These are phyloP conservation scores for Pomatorhinus ruficollis DNA, from an alignment of 2,113 vertebrate species.

Conservation along the genomic window DNA sequence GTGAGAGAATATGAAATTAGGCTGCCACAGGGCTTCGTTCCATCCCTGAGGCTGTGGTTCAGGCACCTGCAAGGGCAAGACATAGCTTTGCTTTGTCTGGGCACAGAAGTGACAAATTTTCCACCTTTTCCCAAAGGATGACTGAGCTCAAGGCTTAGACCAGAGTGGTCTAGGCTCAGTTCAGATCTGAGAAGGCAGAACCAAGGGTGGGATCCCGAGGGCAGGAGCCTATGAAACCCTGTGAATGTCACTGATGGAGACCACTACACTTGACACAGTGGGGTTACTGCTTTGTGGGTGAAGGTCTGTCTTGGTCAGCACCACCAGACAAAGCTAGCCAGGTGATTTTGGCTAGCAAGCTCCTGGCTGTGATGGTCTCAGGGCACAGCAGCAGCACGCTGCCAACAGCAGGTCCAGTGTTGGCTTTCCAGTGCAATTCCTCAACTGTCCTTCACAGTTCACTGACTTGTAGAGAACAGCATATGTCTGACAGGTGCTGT, in stretches of 20 bases:
- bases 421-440: not conserved
- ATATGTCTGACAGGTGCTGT: not conserved
- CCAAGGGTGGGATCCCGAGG: fast-evolving
- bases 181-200: not conserved
- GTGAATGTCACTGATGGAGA: not conserved
- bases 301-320: not conserved
- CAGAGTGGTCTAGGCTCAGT: not conserved
- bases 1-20: not conserved
- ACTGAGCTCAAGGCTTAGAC: not conserved
- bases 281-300: not conserved
- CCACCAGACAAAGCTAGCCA: not conserved
- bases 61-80: not conserved
- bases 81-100: not conserved
- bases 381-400: not conserved
- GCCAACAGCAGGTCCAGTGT: fast-evolving
- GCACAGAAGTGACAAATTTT: not conserved
- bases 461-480: not conserved
- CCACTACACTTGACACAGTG: not conserved
- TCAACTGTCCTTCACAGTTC: not conserved
- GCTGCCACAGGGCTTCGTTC: not conserved
- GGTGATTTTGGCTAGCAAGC: not conserved
- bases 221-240: not conserved
- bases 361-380: not conserved
- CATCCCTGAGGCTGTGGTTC: not conserved
- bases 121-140: not conserved